Evolutionary conservation across 2,113 vertebrate species (phyloP).

Genomic region (Menidia beryllina): DNA sequence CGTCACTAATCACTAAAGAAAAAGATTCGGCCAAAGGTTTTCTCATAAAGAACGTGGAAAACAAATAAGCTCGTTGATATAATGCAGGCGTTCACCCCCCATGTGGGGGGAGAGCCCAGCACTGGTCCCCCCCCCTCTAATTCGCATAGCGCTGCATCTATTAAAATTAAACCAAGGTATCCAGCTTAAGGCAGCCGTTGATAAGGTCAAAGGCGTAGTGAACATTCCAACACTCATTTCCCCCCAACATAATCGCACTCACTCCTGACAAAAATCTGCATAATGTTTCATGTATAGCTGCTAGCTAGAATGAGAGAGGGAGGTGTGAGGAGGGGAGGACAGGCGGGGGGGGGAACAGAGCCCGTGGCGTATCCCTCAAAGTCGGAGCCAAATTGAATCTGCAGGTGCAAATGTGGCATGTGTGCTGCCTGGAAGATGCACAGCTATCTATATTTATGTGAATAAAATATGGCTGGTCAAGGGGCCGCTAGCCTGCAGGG

Average conservation of each 20-base stretch:
- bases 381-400: constrained; percentile 78
- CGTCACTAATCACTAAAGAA: not conserved
- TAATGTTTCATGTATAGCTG: constrained; percentile 74
- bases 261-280: constrained; percentile 77
- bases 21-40: not conserved
- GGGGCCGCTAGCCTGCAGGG: constrained; percentile 70
- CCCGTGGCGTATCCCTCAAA: constrained; percentile 76
- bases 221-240: constrained; percentile 73
- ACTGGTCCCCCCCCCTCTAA: constrained; percentile 61
- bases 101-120: constrained; percentile 44
- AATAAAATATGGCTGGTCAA: constrained; percentile 82
- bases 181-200: constrained; percentile 66
- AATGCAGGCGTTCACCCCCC: constrained; percentile 45
- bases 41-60: constrained; percentile 5
- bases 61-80: constrained; percentile 55
- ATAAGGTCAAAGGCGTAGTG: constrained; percentile 77
- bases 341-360: constrained; percentile 37
- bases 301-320: constrained; percentile 62
- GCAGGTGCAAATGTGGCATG: constrained; percentile 78
- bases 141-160: constrained; percentile 69
- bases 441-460: constrained; percentile 78
- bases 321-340: constrained; percentile 32
- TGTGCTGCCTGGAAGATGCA: constrained; percentile 62
- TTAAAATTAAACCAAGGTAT: constrained; percentile 73
- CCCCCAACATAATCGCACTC: constrained; percentile 65